These are phyloP conservation scores for Catocala nupta DNA, from an alignment of 2,888 invertebrate species.

Conservation along the genomic window DNA sequence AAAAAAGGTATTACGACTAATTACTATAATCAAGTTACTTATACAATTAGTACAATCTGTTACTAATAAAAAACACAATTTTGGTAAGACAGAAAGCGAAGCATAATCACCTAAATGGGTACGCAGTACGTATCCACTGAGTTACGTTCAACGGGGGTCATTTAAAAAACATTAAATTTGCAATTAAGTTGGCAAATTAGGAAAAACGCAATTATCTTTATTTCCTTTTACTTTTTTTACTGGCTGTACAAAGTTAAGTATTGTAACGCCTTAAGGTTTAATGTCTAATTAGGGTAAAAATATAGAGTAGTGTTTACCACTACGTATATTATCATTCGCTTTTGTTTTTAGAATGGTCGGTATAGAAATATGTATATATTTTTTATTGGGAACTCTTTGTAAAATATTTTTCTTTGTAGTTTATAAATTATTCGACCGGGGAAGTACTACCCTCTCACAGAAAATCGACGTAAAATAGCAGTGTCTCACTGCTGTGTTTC, in stretches of 20 bases:
- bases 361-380: too few species aligned
- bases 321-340: too few species aligned
- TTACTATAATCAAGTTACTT: conserved; percentile 1
- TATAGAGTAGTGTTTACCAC: background rate
- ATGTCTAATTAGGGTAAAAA: background rate
- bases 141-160: conserved; percentile 19
- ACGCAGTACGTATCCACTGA: conserved; percentile 11
- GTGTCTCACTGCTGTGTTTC: too few species aligned
- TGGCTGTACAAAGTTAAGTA: conserved; percentile 5
- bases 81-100: conserved; percentile 3
- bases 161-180: conserved; percentile 34
- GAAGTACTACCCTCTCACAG: too few species aligned
- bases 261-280: conserved; percentile 8
- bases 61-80: conserved; percentile 9
- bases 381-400: too few species aligned
- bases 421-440: too few species aligned
- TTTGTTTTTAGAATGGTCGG: too few species aligned
- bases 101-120: conserved; percentile 12
- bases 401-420: too few species aligned
- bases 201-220: conserved; percentile 27
- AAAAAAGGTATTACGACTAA: background rate
- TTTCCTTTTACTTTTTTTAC: conserved; percentile 14
- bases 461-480: too few species aligned
- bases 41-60: conserved; percentile 7
- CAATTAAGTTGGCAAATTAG: conserved; percentile 39